Percentiles rank a stretch among this genome's conserved stretches.
phyloP scores from a whole-genome alignment of 2,113 vertebrate genomes.

The Triplophysa tibetana region DNA sequence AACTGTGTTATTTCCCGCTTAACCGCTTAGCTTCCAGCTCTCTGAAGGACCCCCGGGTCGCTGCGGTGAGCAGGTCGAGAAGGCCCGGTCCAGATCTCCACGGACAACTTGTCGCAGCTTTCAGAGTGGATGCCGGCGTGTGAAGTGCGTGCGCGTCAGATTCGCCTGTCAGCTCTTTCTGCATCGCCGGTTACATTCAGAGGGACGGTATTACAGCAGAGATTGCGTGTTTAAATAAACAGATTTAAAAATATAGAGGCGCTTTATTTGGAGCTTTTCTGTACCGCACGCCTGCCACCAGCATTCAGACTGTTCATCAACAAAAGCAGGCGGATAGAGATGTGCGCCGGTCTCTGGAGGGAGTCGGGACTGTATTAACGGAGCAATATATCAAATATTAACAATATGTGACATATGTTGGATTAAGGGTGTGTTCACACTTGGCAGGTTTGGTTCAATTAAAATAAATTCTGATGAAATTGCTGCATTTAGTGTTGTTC shows the following conservation, averaged over 20 bases:
- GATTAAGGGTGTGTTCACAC: too few species aligned
- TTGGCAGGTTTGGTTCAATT: too few species aligned
- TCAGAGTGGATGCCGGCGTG: slow-evolving; percentile 12
- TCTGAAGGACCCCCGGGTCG: background rate
- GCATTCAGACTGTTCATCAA: slow-evolving; percentile 89
- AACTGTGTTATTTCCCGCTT: background rate
- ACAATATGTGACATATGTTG: too few species aligned
- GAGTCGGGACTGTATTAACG: too few species aligned
- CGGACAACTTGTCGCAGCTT: slow-evolving; percentile 1
- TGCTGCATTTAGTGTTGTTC: too few species aligned
- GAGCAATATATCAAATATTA: too few species aligned
- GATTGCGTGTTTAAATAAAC: slow-evolving; percentile 75
- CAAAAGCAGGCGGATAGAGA: slow-evolving; percentile 73
- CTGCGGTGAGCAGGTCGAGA: background rate
- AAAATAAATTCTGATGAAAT: too few species aligned
- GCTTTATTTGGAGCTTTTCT: slow-evolving; percentile 88
- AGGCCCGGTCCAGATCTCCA: background rate
- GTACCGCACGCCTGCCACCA: slow-evolving; percentile 84
- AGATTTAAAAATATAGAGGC: slow-evolving; percentile 84
- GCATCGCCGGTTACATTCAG: slow-evolving; percentile 78
- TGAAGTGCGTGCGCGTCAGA: slow-evolving; percentile 61
- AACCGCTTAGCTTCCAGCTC: background rate
- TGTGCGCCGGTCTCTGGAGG: background rate
- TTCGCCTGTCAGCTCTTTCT: slow-evolving; percentile 73
- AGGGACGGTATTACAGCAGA: slow-evolving; percentile 70